phyloP scores from a whole-genome alignment of 2,888 invertebrate genomes.

The Drosophila mettleri region DNA sequence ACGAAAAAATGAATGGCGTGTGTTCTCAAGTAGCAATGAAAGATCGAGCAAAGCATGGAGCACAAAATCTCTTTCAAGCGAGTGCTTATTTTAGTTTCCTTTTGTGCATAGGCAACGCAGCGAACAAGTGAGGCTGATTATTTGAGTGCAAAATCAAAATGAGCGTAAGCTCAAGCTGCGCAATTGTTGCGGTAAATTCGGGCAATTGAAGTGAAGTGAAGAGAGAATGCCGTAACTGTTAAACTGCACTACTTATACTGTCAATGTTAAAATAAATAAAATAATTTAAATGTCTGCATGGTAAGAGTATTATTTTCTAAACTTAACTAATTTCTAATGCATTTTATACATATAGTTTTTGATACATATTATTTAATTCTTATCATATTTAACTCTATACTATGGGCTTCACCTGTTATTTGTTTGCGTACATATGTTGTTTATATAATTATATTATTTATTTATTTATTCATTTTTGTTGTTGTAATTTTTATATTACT shows the following conservation, averaged over 20 bases:
- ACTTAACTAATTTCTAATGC: constrained; percentile 25
- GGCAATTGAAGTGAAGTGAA: background rate
- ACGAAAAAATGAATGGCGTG: background rate
- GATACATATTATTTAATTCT: background rate
- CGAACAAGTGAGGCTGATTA: background rate
- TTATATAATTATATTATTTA: constrained; percentile 12
- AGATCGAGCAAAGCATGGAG: background rate
- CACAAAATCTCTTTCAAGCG: background rate
- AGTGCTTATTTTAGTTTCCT: background rate
- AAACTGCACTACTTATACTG: background rate
- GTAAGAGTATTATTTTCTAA: background rate
- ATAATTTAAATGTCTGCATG: background rate
- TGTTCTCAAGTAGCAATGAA: background rate
- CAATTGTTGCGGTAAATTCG: background rate
- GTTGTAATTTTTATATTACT: constrained; percentile 9
- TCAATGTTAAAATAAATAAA: background rate
- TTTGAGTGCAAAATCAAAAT: background rate
- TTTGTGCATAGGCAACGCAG: background rate
- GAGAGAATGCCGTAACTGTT: background rate
- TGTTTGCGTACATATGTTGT: constrained; percentile 27
- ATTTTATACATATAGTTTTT: constrained; percentile 38
- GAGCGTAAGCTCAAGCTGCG: background rate
- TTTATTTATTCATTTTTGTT: constrained; percentile 5
- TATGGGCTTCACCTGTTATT: constrained; percentile 45
- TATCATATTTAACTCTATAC: constrained; percentile 17